These are phyloP conservation scores for Clavelina lepadiformis DNA, from an alignment of 23 tunicate species.

Conservation along the genomic window DNA sequence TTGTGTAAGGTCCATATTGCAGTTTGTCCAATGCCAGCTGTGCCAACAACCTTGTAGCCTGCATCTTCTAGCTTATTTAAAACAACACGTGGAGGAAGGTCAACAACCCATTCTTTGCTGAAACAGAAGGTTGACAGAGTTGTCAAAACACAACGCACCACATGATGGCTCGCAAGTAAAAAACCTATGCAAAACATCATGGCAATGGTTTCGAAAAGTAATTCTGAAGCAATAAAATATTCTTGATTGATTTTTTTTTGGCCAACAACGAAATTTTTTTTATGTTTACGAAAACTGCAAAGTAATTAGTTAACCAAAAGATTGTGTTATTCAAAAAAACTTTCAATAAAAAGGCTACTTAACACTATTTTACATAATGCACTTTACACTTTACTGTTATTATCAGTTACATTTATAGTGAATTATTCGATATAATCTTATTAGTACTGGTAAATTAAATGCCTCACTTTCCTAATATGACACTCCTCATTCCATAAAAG, in stretches of 20 bases:
- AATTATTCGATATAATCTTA: background rate
- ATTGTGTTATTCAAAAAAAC: background rate
- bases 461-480: no score
- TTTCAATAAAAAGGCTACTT: background rate
- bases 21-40: constrained; percentile 79
- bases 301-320: background rate
- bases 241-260: no score
- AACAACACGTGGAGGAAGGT: constrained; percentile 52
- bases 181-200: no score
- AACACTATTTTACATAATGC: background rate
- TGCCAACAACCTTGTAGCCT: constrained; percentile 51
- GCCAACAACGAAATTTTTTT: no score
- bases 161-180: no score
- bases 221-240: background rate
- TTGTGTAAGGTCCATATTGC: constrained; percentile 72
- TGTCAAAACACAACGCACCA: background rate
- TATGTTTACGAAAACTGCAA: no score
- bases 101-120: constrained; percentile 59
- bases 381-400: background rate
- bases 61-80: constrained; percentile 47
- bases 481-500: background rate
- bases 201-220: background rate
- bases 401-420: background rate
- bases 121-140: background rate
- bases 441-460: no score